phyloP scores from a whole-genome alignment of 2,797 vertebrate genomes.

The Halcyon smyrnensis region DNA sequence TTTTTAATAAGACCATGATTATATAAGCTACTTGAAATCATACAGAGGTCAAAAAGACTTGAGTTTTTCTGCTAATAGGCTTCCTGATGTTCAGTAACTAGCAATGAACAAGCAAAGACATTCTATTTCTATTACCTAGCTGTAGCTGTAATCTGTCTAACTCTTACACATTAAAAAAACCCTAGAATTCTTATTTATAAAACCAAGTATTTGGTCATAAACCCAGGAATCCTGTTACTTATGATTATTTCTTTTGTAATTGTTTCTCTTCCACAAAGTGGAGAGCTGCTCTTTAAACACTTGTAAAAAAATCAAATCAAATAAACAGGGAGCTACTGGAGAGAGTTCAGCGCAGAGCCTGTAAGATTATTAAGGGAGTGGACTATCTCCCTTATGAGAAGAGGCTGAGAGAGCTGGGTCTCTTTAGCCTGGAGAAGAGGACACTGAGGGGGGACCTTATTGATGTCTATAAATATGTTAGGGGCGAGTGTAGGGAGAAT shows the following conservation, averaged over 20 bases:
- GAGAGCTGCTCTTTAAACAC: neutral
- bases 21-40: slow-evolving; percentile 2
- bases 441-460: too few relatives aligned
- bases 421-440: too few relatives aligned
- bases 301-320: neutral
- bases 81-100: neutral
- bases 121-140: neutral
- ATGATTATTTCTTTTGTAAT: neutral
- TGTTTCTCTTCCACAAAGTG: neutral
- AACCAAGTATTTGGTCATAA: neutral
- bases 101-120: neutral
- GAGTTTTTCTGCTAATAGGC: neutral
- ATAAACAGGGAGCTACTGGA: neutral
- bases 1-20: slow-evolving; percentile 3
- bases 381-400: too few relatives aligned
- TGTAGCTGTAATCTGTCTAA: neutral
- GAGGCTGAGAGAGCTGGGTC: too few relatives aligned
- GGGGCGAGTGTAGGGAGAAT: too few relatives aligned
- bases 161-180: neutral
- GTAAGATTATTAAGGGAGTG: too few relatives aligned
- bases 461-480: too few relatives aligned
- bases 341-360: too few relatives aligned
- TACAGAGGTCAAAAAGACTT: neutral
- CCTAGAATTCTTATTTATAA: neutral
- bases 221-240: neutral